A percentile compares a stretch with the other conserved stretches of the same genome.
These are phyloP conservation scores for Cochlearius cochlearius DNA, from an alignment of 2,113 vertebrate genomes.

Conservation along the genomic window DNA sequence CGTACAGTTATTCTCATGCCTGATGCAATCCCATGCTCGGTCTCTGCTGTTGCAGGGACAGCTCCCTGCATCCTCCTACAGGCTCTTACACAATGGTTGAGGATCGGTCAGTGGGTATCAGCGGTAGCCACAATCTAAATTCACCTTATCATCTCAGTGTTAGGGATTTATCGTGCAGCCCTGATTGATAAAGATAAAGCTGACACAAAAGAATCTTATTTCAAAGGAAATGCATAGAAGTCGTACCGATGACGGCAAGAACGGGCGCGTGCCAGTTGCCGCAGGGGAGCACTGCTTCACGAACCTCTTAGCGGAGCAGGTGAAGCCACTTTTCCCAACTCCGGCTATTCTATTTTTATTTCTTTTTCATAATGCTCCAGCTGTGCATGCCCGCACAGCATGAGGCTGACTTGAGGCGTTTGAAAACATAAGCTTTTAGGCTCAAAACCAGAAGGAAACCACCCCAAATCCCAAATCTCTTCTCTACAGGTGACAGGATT, in stretches of 20 bases:
- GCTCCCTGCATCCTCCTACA: background rate
- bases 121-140: background rate
- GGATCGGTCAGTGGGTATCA: background rate
- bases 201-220: background rate
- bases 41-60: background rate
- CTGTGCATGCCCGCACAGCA: background rate
- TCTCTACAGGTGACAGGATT: background rate
- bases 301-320: background rate
- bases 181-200: background rate
- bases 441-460: constrained; percentile 22
- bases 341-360: background rate
- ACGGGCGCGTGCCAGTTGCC: rapidly evolving
- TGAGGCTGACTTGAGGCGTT: background rate
- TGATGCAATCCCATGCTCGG: background rate
- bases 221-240: background rate
- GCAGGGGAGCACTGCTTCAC: background rate
- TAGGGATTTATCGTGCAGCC: background rate
- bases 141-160: background rate
- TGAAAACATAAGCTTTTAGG: constrained; percentile 1
- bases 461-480: background rate
- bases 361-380: background rate
- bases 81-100: background rate
- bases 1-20: background rate
- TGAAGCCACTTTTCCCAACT: background rate
- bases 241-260: rapidly evolving